A percentile compares a stretch with the other conserved stretches of the same genome.
Evolutionary conservation across 2,797 vertebrate genomes (phyloP).

Genomic region (Danio jaintianensis): DNA sequence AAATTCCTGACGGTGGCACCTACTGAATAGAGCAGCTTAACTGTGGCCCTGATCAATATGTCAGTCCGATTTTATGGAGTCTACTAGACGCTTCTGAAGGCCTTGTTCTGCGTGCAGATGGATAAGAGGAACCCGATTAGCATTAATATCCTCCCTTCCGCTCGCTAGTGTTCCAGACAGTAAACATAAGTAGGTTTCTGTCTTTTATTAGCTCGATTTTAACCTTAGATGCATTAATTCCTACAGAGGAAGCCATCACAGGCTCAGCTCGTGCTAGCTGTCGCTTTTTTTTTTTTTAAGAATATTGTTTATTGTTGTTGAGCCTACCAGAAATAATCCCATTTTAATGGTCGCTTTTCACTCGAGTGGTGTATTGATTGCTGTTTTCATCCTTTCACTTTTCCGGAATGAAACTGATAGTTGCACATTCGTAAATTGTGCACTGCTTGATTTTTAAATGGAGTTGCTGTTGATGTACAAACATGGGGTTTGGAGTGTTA

Average conservation of each 20-base stretch:
- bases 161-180: conserved; percentile 19
- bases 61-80: conserved; percentile 52
- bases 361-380: conserved; percentile 41
- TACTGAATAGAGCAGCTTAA: conserved; percentile 52
- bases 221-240: conserved; percentile 35
- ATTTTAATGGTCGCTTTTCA: conserved; percentile 38
- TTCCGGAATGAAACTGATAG: conserved; percentile 38
- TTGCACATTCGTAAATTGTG: neutral
- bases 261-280: conserved; percentile 1
- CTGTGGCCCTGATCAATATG: conserved; percentile 54
- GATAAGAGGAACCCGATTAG: conserved; percentile 46
- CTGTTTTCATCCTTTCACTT: conserved; percentile 22
- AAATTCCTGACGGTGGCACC: conserved; percentile 41
- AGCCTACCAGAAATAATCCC: conserved; percentile 43
- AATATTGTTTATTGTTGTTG: conserved; percentile 45
- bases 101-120: conserved; percentile 35
- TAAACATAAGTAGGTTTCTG: conserved; percentile 15
- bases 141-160: conserved; percentile 40
- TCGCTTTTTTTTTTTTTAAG: conserved; percentile 15
- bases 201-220: conserved; percentile 30
- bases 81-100: conserved; percentile 44
- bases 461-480: neutral
- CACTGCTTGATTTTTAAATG: neutral
- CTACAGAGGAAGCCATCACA: conserved; percentile 22
- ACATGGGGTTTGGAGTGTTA: neutral